phyloP scores from a whole-genome alignment of 2,888 invertebrate species.

The Lasioglossum oenotherae region DNA sequence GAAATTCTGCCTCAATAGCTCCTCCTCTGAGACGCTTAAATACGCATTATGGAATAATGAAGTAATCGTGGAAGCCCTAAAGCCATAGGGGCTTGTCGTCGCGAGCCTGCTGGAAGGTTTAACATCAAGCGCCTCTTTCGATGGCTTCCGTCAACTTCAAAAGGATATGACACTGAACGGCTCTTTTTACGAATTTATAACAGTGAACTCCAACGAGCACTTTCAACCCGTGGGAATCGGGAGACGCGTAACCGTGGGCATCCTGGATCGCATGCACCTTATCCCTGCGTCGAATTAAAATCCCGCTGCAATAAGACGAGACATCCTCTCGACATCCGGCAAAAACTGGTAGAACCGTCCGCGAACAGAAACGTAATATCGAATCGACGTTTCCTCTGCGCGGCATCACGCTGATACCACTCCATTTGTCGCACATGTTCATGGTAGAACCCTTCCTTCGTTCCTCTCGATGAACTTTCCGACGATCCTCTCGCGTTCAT shows the following conservation, averaged over 20 bases:
- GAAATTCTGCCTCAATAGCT: background rate
- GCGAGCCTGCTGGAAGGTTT: conserved; percentile 47
- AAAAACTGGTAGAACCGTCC: conserved; percentile 40
- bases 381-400: conserved; percentile 21
- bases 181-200: conserved; percentile 33
- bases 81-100: conserved; percentile 32
- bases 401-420: conserved; percentile 16
- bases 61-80: conserved; percentile 61
- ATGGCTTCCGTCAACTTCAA: conserved; percentile 61
- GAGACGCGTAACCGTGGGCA: conserved; percentile 8
- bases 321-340: background rate
- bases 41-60: conserved; percentile 39
- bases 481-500: background rate
- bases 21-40: conserved; percentile 2
- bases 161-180: conserved; percentile 52
- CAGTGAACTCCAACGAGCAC: background rate
- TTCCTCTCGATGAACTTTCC: background rate
- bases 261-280: conserved; percentile 33
- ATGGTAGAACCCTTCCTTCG: background rate
- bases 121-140: conserved; percentile 56
- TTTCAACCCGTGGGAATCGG: conserved; percentile 49
- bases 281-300: conserved; percentile 19
- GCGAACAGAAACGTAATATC: conserved; percentile 25
- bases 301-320: conserved; percentile 16
- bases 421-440: background rate